Percentiles rank a stretch among this genome's conserved stretches.
Conservation (phyloP, 2,113 vertebrate species). For the Madoqua kirkii region DNA sequence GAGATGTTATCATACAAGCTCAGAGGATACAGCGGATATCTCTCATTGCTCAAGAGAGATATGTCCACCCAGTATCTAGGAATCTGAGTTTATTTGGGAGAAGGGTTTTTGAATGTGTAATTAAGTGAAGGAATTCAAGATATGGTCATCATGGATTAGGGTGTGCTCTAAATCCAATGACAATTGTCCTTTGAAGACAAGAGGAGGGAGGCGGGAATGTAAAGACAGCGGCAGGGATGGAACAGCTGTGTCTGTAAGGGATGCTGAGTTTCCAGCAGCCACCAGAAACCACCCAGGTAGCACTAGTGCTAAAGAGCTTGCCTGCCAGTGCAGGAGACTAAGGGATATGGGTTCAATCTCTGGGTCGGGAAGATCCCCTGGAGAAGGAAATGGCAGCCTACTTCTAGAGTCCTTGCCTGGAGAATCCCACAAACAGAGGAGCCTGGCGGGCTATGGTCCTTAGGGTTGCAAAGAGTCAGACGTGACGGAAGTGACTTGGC, state of each 20-base stretch:
- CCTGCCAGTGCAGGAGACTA: background rate
- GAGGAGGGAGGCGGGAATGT: background rate
- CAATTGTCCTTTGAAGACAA: background rate
- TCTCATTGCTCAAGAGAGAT: background rate
- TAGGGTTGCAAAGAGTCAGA: background rate
- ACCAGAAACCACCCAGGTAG: background rate
- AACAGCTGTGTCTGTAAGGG: background rate
- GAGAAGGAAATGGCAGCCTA: background rate
- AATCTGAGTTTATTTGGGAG: background rate
- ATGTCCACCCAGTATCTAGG: background rate
- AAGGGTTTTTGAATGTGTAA: background rate
- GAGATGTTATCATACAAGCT: background rate
- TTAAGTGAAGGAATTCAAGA: background rate
- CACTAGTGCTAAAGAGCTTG: background rate
- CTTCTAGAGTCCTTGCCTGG: background rate
- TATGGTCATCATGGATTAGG: background rate
- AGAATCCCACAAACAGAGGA: background rate
- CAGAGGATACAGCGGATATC: background rate
- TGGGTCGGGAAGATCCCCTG: background rate
- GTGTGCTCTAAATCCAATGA: background rate
- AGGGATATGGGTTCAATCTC: background rate
- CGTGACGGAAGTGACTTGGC: accelerated
- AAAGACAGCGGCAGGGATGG: background rate
- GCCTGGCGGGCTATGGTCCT: accelerated
- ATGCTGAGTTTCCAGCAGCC: background rate